Evolutionary conservation across 1,140 invertebrate genomes (phyloP).

Genomic region (Listronotus bonariensis): DNA sequence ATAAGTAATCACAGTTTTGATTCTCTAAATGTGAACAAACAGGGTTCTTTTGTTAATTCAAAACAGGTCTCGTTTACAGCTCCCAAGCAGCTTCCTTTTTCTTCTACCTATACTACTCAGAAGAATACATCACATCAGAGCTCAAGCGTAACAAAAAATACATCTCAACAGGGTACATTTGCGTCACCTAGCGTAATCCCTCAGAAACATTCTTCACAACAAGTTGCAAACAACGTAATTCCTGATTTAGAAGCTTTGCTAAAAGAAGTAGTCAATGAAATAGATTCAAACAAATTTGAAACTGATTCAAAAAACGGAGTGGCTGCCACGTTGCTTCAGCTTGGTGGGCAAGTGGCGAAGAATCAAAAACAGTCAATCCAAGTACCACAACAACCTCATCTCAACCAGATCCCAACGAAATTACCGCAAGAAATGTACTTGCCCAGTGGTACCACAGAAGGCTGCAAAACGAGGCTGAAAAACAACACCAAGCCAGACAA

Average conservation of each 20-base stretch:
- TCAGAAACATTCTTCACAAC: too few species aligned
- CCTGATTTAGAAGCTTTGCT: conserved; percentile 20
- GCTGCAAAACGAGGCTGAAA: conserved; percentile 31
- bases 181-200: too few species aligned
- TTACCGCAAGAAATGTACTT: conserved; percentile 29
- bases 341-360: conserved; percentile 46
- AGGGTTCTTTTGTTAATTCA: too few species aligned
- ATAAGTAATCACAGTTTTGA: too few species aligned
- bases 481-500: conserved; percentile 10
- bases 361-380: conserved; percentile 35
- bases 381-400: conserved; percentile 26
- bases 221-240: not conserved
- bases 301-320: conserved; percentile 44
- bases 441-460: conserved; percentile 29
- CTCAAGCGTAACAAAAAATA: not conserved
- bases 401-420: conserved; percentile 23
- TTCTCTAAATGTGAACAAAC: too few species aligned
- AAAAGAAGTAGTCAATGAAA: conserved; percentile 23
- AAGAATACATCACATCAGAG: too few species aligned
- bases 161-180: not conserved
- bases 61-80: too few species aligned
- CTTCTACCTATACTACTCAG: too few species aligned
- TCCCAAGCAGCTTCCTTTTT: too few species aligned
- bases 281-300: conserved; percentile 10
- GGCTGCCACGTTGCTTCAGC: conserved; percentile 44